phyloP scores from a whole-genome alignment of 2,113 vertebrate species.

The Steatornis caripensis region DNA sequence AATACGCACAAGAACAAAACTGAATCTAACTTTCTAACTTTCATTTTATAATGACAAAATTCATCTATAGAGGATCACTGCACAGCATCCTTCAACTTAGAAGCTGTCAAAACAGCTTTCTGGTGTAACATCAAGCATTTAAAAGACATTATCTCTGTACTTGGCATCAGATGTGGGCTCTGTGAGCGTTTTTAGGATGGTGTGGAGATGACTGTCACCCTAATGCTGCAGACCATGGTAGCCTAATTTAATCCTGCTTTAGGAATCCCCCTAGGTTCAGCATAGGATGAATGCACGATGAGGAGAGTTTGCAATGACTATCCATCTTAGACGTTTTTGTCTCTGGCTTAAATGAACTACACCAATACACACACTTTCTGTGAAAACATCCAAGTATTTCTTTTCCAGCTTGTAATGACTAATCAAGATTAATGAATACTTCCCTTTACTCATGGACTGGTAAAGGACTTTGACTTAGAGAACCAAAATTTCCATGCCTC shows the following conservation, averaged over 20 bases:
- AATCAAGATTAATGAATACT: background rate
- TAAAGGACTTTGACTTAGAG: background rate
- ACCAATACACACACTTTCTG: background rate
- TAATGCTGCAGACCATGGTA: background rate
- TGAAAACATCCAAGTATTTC: background rate
- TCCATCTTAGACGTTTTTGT: background rate
- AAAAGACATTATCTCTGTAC: background rate
- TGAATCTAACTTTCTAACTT: background rate
- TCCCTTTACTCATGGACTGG: background rate
- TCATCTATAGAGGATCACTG: background rate
- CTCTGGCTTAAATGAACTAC: background rate
- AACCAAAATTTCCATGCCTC: background rate
- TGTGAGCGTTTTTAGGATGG: background rate
- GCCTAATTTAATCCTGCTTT: background rate
- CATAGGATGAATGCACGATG: background rate
- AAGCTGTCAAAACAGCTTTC: background rate
- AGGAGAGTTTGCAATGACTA: background rate
- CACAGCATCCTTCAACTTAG: background rate
- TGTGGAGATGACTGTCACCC: background rate
- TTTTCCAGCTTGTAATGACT: background rate
- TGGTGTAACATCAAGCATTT: background rate
- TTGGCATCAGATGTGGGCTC: background rate
- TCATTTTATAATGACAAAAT: background rate
- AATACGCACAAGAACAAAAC: background rate
- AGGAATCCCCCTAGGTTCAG: background rate